A percentile compares a stretch with the other conserved stretches of the same genome.
Conservation (phyloP, 2,888 invertebrate species). For the Pantelozetes paolii region DNA sequence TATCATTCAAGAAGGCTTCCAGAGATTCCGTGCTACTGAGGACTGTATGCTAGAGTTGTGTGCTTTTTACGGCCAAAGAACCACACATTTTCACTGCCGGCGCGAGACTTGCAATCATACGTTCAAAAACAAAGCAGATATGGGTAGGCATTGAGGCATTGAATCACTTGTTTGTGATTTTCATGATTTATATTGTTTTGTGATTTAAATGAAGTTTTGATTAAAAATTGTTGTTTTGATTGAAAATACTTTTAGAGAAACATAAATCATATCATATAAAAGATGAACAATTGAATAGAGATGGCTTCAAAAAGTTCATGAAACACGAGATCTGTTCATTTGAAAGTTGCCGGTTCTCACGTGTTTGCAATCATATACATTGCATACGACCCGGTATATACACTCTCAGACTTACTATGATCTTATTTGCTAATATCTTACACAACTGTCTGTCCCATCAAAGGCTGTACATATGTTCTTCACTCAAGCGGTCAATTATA, state of each 20-base stretch:
- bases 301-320: constrained; percentile 98
- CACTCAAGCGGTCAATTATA: constrained; percentile 95
- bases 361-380: constrained; percentile 95
- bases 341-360: constrained; percentile 84
- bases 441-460: not conserved
- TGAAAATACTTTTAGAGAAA: constrained; percentile 67
- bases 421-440: too few species aligned
- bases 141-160: constrained; percentile 71
- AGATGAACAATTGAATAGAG: constrained; percentile 87
- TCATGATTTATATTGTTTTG: not conserved
- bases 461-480: constrained; percentile 88
- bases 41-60: constrained; percentile 88
- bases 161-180: not conserved
- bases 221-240: constrained; percentile 7
- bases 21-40: constrained; percentile 90
- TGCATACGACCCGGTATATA: constrained; percentile 68
- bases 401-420: not conserved
- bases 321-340: constrained; percentile 92
- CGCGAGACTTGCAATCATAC: constrained; percentile 85
- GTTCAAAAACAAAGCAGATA: constrained; percentile 98
- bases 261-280: constrained; percentile 98
- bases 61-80: constrained; percentile 85
- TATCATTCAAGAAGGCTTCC: constrained; percentile 95
- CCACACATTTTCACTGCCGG: constrained; percentile 96
- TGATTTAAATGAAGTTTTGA: not conserved